Percentiles rank a stretch among this genome's conserved stretches.
These are phyloP conservation scores for Octopus sinensis DNA, from an alignment of 1,140 invertebrate species.

Conservation along the genomic window DNA sequence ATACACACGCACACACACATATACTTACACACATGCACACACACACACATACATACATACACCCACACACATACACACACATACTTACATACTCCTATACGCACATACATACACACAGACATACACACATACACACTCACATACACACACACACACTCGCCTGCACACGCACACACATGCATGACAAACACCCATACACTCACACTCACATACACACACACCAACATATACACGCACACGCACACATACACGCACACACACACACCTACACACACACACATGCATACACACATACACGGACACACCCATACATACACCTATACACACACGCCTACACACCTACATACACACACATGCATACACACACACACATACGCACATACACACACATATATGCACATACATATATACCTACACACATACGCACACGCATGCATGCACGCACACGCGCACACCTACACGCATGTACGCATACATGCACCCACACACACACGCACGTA, in stretches of 20 bases:
- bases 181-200: too few species aligned
- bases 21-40: neutral
- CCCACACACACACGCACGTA: too few species aligned
- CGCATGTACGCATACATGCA: too few species aligned
- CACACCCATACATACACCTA: neutral
- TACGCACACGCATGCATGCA: too few species aligned
- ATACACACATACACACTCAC: neutral
- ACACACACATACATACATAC: neutral
- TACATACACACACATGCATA: neutral
- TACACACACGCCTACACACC: neutral
- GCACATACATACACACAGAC: neutral
- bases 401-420: too few species aligned
- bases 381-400: neutral
- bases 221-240: too few species aligned
- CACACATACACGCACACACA: neutral
- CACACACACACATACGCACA: neutral
- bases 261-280: neutral
- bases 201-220: too few species aligned
- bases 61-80: neutral
- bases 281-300: neutral
- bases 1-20: neutral
- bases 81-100: neutral
- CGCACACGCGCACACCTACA: too few species aligned
- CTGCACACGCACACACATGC: too few species aligned
- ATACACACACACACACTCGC: neutral